Percentiles rank a stretch among this genome's conserved stretches.
phyloP scores from a whole-genome alignment of 2,888 invertebrate species.

The Isotomurus palustris region DNA sequence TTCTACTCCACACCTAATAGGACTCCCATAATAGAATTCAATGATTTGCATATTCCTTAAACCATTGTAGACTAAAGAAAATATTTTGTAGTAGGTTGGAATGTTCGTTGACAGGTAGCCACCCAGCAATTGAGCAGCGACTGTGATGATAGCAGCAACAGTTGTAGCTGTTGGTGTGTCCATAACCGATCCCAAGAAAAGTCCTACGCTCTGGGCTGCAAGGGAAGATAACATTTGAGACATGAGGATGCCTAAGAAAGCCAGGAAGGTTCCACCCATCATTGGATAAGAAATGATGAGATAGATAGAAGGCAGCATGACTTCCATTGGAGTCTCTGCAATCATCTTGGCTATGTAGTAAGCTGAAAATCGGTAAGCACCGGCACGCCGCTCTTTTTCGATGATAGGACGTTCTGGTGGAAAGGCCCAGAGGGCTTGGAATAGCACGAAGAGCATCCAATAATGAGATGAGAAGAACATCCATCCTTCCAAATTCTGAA shows the following conservation, averaged over 20 bases:
- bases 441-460: slow-evolving; percentile 74
- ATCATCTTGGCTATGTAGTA: slow-evolving; percentile 76
- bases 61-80: slow-evolving; percentile 73
- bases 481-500: slow-evolving; percentile 75
- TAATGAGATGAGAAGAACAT: slow-evolving; percentile 77
- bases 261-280: slow-evolving; percentile 54
- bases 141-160: slow-evolving; percentile 67
- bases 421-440: slow-evolving; percentile 72
- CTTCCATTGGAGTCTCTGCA: slow-evolving; percentile 68
- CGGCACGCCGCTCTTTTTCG: slow-evolving; percentile 70
- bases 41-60: slow-evolving; percentile 75
- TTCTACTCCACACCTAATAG: slow-evolving; percentile 50
- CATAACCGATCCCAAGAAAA: slow-evolving; percentile 71
- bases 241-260: slow-evolving; percentile 20
- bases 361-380: slow-evolving; percentile 71
- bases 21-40: slow-evolving; percentile 65
- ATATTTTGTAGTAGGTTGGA: slow-evolving; percentile 66
- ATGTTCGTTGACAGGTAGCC: slow-evolving; percentile 69
- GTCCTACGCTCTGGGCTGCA: slow-evolving; percentile 61
- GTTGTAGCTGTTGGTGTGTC: slow-evolving; percentile 72
- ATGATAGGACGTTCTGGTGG: slow-evolving; percentile 73
- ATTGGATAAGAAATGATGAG: slow-evolving; percentile 71
- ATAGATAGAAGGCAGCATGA: slow-evolving; percentile 68
- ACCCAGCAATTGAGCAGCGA: slow-evolving; percentile 70
- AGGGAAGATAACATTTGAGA: slow-evolving; percentile 29